These are phyloP conservation scores for Myotis myotis DNA, from an alignment of 2,797 vertebrate genomes.

Conservation along the genomic window DNA sequence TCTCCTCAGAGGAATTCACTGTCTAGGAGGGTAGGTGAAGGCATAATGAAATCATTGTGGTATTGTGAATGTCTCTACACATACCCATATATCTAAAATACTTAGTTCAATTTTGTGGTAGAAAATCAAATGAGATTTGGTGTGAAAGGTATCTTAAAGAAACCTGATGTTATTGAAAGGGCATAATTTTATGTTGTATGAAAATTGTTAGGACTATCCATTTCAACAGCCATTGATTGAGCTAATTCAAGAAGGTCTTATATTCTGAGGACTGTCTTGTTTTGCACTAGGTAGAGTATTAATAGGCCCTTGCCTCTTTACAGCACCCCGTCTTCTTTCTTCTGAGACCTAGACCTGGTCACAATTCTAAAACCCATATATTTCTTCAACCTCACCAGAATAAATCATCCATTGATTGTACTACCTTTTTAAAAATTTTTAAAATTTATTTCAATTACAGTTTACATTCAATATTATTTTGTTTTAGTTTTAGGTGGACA, in stretches of 20 bases:
- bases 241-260: background rate
- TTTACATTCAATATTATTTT: background rate
- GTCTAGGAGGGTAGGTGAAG: background rate
- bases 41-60: background rate
- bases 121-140: background rate
- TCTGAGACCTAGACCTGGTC: background rate
- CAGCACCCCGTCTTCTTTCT: background rate
- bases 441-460: background rate
- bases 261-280: background rate
- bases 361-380: background rate
- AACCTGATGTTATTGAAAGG: background rate
- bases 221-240: background rate
- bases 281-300: background rate
- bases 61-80: background rate
- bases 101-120: background rate
- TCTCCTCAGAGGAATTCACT: constrained; percentile 31
- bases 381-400: background rate
- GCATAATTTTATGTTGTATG: background rate
- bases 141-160: background rate
- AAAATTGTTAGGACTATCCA: background rate
- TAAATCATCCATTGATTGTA: background rate
- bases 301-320: background rate
- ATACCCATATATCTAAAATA: background rate
- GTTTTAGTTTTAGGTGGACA: background rate
- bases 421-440: background rate